A percentile compares a stretch with the other conserved stretches of the same genome.
Conservation (phyloP, 2,113 vertebrate genomes). For the Rattus rattus region DNA sequence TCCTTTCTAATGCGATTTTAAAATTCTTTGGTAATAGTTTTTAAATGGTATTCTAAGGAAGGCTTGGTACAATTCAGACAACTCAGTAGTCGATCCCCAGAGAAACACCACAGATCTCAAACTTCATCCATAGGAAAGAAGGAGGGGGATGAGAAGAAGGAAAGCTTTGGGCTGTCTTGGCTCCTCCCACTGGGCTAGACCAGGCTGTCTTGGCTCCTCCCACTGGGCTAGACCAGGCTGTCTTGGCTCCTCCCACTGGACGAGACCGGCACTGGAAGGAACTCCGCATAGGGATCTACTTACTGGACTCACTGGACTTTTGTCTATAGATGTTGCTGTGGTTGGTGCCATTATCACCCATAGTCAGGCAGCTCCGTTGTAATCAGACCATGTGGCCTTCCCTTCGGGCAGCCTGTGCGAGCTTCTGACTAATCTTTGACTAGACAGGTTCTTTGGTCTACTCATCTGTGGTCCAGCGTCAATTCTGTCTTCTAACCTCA, state of each 20-base stretch:
- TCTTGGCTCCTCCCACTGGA: too few relatives aligned
- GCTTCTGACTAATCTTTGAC: too few relatives aligned
- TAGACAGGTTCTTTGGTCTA: too few relatives aligned
- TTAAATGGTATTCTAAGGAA: neutral
- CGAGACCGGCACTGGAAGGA: too few relatives aligned
- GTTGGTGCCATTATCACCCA: neutral
- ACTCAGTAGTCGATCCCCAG: neutral
- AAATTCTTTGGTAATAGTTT: neutral
- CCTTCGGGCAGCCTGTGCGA: too few relatives aligned
- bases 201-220: too few relatives aligned
- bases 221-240: too few relatives aligned
- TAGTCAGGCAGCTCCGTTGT: neutral
- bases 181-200: too few relatives aligned
- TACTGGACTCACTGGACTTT: neutral
- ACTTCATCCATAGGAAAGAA: neutral
- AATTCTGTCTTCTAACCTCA: too few relatives aligned
- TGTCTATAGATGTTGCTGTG: neutral
- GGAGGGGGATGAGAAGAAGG: neutral
- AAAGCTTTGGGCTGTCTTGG: too few relatives aligned
- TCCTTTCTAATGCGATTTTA: neutral
- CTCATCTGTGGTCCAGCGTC: too few relatives aligned
- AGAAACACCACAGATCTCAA: neutral
- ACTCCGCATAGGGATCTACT: neutral
- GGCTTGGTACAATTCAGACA: neutral
- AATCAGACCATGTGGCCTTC: neutral